phyloP scores from a whole-genome alignment of 2,113 vertebrate species.

The Microcebus jonahi region DNA sequence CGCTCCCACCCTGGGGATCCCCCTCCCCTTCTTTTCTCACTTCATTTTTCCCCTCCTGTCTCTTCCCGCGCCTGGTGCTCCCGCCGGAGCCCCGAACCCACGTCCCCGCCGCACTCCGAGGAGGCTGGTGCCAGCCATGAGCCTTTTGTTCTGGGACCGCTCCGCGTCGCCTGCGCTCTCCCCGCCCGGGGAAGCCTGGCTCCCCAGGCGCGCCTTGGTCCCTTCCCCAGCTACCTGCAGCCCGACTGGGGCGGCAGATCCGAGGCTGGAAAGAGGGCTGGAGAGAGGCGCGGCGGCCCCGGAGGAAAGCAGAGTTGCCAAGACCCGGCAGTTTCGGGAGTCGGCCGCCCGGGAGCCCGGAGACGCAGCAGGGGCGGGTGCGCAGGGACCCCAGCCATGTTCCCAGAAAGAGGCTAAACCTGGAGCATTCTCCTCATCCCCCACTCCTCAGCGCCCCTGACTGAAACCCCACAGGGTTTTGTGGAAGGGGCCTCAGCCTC shows the following conservation, averaged over 20 bases:
- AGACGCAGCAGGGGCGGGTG: not conserved
- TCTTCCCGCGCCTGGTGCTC: not conserved
- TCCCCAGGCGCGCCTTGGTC: constrained; percentile 50
- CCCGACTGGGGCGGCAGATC: not conserved
- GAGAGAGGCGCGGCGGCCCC: not conserved
- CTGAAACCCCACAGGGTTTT: not conserved
- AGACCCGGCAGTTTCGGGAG: not conserved
- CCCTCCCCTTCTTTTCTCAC: constrained; percentile 38
- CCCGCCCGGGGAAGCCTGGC: constrained; percentile 13
- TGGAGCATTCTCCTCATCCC: not conserved
- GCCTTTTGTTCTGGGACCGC: constrained; percentile 78
- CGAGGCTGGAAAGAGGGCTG: not conserved
- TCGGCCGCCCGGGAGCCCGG: not conserved
- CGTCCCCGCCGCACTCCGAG: constrained; percentile 36
- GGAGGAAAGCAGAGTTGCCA: not conserved
- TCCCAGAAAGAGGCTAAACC: not conserved
- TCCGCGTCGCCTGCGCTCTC: not conserved
- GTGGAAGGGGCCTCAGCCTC: not conserved
- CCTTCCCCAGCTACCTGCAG: constrained; percentile 62
- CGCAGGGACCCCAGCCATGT: not conserved
- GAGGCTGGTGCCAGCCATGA: constrained; percentile 68
- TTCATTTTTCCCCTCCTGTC: constrained; percentile 45
- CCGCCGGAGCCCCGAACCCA: constrained; percentile 48
- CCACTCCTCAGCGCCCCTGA: not conserved
- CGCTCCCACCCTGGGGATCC: not conserved